Base-by-base conservation (phyloP, 1,140 invertebrate species). In the Meteorus sp. region DNA sequence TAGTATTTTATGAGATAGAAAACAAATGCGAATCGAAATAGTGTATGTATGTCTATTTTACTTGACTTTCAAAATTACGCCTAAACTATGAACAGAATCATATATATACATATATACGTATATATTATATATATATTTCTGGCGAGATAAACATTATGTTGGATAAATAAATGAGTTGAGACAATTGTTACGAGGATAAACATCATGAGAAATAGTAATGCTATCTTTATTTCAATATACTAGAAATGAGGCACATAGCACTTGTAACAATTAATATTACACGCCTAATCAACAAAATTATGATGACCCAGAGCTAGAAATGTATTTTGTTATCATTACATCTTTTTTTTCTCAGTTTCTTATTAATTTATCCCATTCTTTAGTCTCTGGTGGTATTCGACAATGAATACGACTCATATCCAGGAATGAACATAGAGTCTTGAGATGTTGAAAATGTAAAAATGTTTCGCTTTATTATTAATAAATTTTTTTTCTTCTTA, bases 161-260 rank as follows among this genome's bases (percentile, higher is more conserved):
- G n/a, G n/a, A n/a, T n/a, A n/a, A 39, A 39, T n/a, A 39, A 39
- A 4, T 8, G 3, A 39, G 15, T 39, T n/a, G 11, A 39, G 8
- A 39, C 13, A 39, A 4, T 11, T 8, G 8, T 39, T 39, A 4
- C 8, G 35, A 39, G 35, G 35, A 39, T 39, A 39, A 39, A 39
- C 35, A 39, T 39, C 33, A 54, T 56, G 53, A 60, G 44, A 60
- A 61, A 61, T 56, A 61, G 59, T 61, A 61, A 61, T 61, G 59
- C 59, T 61, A 61, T 61, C 47, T 61, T 57, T 61, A 57, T 61
- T 61, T 61, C 56, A 56, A 62, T 58, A 62, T 62, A 62, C 60
- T 62, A 62, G 58, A 55, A 62, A 62, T 61, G 60, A 62, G 60
- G 60, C 60, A 62, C 60, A 62, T 61, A 61, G 55, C 60, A 61